Evolutionary conservation across 1,140 invertebrate genomes (phyloP).

Genomic region (Platyura marginata): DNA sequence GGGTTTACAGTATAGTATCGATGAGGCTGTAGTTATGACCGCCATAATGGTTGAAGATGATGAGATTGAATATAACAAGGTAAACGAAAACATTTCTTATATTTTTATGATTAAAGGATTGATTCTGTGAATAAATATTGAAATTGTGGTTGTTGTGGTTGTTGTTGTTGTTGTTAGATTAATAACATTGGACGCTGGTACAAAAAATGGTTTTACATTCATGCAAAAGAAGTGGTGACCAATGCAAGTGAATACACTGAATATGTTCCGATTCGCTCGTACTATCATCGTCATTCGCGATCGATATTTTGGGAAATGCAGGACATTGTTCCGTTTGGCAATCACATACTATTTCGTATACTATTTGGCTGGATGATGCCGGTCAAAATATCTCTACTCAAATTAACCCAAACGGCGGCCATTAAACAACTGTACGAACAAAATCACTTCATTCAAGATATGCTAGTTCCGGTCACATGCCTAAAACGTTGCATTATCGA

Average conservation of each 20-base stretch:
- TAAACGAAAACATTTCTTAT: too few species aligned
- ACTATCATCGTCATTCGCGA: conserved; percentile 64
- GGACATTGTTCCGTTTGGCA: conserved; percentile 76
- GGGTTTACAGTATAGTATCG: conserved; percentile 41
- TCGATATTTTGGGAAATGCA: conserved; percentile 71
- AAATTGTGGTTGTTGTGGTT: too few species aligned
- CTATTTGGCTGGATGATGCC: conserved; percentile 66
- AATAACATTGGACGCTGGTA: conserved; percentile 61
- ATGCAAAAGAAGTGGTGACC: conserved; percentile 37
- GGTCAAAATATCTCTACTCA: conserved; percentile 65
- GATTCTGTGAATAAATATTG: too few species aligned
- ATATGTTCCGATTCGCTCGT: conserved; percentile 61
- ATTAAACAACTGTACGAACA: conserved; percentile 57
- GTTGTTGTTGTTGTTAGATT: conserved; percentile 27
- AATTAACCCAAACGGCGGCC: conserved; percentile 58
- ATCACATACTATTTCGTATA: conserved; percentile 51
- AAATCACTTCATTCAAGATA: conserved; percentile 68
- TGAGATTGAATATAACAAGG: conserved; percentile 31
- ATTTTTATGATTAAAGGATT: too few species aligned
- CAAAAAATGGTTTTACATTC: conserved; percentile 72
- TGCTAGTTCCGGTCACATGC: conserved; percentile 50
- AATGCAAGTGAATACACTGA: conserved; percentile 28
- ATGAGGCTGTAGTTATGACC: conserved; percentile 56
- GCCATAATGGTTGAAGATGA: conserved; percentile 39
- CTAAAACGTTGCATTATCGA: conserved; percentile 39